Percentiles rank a stretch among this genome's conserved stretches.
phyloP scores from a whole-genome alignment of 2,888 invertebrate genomes.

The Tubulanus polymorphus region DNA sequence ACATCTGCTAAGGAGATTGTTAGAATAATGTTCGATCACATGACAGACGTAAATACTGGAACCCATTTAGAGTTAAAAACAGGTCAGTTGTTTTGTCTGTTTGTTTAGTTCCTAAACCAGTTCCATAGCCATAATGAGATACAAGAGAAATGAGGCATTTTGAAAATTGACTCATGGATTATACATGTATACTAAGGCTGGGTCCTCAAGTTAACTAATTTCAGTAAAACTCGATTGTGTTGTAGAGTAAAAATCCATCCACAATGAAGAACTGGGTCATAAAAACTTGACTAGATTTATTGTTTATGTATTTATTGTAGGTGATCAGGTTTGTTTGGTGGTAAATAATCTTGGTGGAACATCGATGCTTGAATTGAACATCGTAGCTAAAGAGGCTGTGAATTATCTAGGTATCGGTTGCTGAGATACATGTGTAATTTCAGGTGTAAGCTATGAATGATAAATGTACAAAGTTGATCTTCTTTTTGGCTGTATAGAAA shows the following conservation, averaged over 20 bases:
- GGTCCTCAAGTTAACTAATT: no score
- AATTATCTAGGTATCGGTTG: slow-evolving; percentile 65
- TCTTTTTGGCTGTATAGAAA: slow-evolving; percentile 18
- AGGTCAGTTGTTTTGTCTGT: no score
- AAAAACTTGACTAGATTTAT: slow-evolving; percentile 11
- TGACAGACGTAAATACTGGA: slow-evolving; percentile 47
- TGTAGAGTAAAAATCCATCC: no score
- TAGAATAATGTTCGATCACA: slow-evolving; percentile 52
- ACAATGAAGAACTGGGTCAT: no score
- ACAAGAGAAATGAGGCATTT: no score
- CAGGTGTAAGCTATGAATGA: neutral
- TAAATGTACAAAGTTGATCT: neutral
- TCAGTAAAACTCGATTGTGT: no score
- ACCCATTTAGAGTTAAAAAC: slow-evolving; percentile 39
- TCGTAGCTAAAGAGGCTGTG: slow-evolving; percentile 66
- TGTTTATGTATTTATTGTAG: slow-evolving; percentile 21
- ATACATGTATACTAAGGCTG: no score
- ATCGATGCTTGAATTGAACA: slow-evolving; percentile 71
- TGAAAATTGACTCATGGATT: no score
- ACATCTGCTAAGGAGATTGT: slow-evolving; percentile 52
- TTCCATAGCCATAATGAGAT: no score
- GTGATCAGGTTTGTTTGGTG: slow-evolving; percentile 61
- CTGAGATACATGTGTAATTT: no score
- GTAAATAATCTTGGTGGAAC: slow-evolving; percentile 77
- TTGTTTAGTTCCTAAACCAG: no score